Conservation (phyloP, 2,113 vertebrate genomes). For the Hyaena hyaena region DNA sequence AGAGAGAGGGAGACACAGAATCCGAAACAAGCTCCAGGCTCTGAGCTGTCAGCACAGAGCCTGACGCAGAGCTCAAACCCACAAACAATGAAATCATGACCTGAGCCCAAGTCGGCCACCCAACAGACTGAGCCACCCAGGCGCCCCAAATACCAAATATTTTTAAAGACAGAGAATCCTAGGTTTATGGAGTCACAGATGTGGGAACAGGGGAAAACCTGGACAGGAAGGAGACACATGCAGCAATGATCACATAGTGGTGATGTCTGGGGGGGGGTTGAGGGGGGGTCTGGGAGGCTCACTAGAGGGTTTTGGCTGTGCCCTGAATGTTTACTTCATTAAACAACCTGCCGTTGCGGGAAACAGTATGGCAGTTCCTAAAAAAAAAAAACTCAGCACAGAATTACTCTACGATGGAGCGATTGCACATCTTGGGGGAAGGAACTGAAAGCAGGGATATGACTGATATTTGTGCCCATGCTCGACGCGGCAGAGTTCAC, state of each 20-base stretch:
- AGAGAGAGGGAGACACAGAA: too few species aligned
- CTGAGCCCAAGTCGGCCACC: too few species aligned
- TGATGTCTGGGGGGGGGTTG: too few species aligned
- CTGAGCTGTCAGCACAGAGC: too few species aligned
- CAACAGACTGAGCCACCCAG: too few species aligned
- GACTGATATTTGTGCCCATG: background rate
- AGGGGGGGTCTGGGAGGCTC: background rate
- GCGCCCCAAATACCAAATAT: background rate
- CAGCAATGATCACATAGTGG: too few species aligned
- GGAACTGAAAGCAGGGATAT: background rate
- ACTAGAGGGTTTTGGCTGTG: background rate
- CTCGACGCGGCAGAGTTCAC: background rate
- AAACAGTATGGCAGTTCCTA: background rate
- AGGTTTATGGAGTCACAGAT: background rate
- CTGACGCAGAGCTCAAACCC: too few species aligned
- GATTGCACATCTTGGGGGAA: background rate
- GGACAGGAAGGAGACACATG: background rate
- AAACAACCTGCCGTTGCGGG: background rate
- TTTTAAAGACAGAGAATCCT: background rate
- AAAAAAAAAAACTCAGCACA: background rate
- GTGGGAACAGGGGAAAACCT: background rate
- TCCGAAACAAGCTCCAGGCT: too few species aligned
- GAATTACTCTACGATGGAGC: background rate
- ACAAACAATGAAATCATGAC: too few species aligned
- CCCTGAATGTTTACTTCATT: background rate